These are phyloP conservation scores for Dynastes grantii DNA, from an alignment of 2,888 invertebrate species.

Conservation along the genomic window DNA sequence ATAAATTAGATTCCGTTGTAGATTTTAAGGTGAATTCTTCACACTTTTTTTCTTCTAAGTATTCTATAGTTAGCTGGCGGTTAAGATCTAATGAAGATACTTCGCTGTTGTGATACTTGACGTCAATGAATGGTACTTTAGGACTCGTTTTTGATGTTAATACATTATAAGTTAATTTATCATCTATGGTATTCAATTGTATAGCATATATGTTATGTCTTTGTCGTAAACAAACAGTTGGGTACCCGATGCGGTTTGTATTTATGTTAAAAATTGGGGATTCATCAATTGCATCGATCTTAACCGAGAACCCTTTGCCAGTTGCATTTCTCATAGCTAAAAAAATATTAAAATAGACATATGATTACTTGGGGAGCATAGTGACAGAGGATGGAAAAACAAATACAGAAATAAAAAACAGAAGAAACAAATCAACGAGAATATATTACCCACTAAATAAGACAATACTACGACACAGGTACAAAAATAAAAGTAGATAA, in stretches of 20 bases:
- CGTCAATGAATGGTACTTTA: constrained; percentile 43
- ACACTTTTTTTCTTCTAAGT: constrained; percentile 24
- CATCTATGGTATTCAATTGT: constrained; percentile 13
- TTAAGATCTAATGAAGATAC: constrained; percentile 33
- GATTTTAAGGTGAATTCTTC: constrained; percentile 15
- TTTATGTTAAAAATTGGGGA: constrained; percentile 35
- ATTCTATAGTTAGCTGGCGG: constrained; percentile 24
- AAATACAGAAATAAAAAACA: no score
- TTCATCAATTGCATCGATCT: constrained; percentile 2
- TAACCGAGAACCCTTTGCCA: not conserved
- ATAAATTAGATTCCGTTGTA: constrained; percentile 40
- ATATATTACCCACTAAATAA: no score
- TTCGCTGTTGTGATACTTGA: constrained; percentile 44
- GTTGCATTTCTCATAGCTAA: constrained; percentile 22
- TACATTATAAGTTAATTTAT: constrained; percentile 13
- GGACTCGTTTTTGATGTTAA: not conserved
- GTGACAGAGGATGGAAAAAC: no score
- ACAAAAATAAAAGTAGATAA: no score
- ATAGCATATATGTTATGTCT: constrained; percentile 43
- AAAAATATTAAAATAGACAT: not conserved
- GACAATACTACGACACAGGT: no score
- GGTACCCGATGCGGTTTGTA: not conserved
- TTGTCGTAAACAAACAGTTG: constrained; percentile 41
- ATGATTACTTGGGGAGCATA: no score
- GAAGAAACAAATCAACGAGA: no score